Percentiles rank a stretch among this genome's conserved stretches.
Evolutionary conservation across 2,888 invertebrate species (phyloP).

Genomic region (Apamea crenata): DNA sequence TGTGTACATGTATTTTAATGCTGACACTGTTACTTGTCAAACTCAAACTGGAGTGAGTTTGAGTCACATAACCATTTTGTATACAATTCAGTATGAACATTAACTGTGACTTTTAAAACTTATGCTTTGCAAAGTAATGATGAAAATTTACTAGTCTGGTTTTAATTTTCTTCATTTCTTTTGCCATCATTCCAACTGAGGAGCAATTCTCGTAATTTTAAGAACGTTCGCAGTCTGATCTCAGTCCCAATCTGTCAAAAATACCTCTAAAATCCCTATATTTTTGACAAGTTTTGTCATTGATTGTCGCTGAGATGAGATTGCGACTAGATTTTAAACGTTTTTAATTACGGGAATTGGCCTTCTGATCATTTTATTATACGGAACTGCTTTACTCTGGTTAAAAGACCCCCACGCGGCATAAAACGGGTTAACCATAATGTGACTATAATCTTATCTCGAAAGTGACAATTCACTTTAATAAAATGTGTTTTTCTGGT

Average conservation of each 20-base stretch:
- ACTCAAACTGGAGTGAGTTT: neutral
- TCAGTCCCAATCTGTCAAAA: too few relatives aligned
- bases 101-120: neutral
- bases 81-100: neutral
- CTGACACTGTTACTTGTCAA: neutral
- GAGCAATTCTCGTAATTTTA: neutral
- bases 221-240: neutral
- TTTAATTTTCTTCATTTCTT: neutral
- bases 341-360: neutral
- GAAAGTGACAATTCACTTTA: conserved; percentile 53
- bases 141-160: neutral
- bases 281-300: neutral
- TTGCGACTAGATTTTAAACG: neutral
- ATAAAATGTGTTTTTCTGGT: conserved; percentile 53
- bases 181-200: neutral
- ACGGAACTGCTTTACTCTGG: neutral
- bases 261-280: too few relatives aligned
- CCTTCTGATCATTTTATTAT: neutral
- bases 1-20: neutral
- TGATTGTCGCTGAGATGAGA: neutral
- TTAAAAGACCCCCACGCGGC: neutral
- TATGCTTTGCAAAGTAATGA: neutral
- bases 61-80: neutral
- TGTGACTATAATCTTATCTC: conserved; percentile 52
- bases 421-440: conserved; percentile 22